These are phyloP conservation scores for Menura novaehollandiae DNA, from an alignment of 2,113 vertebrate genomes.

Conservation along the genomic window DNA sequence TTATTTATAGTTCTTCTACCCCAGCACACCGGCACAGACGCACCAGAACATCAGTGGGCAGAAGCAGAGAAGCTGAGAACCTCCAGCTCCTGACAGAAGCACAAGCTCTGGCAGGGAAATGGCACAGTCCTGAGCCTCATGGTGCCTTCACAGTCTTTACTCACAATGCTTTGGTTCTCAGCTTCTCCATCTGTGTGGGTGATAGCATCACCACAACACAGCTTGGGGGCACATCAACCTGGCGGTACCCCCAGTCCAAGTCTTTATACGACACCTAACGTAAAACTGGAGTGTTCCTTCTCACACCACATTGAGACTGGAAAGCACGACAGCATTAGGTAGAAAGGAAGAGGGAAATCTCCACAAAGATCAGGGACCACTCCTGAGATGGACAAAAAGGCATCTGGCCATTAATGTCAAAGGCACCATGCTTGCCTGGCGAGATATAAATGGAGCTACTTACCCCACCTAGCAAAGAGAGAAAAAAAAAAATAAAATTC, in stretches of 20 bases:
- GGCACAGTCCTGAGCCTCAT: neutral
- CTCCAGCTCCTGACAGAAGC: neutral
- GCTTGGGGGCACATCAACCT: neutral
- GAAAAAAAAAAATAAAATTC: neutral
- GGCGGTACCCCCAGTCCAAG: neutral
- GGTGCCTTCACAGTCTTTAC: neutral
- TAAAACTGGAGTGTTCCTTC: neutral
- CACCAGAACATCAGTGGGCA: neutral
- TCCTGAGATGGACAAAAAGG: neutral
- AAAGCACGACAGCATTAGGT: neutral
- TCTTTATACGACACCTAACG: neutral
- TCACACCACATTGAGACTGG: rapidly evolving
- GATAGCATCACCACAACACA: neutral
- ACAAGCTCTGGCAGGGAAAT: neutral
- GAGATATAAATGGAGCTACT: neutral
- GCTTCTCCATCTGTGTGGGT: neutral
- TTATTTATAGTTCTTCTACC: neutral
- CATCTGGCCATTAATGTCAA: neutral
- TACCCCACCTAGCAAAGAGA: rapidly evolving
- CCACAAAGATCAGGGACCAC: neutral
- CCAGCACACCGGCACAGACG: neutral
- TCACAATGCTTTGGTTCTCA: neutral
- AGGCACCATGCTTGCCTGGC: neutral
- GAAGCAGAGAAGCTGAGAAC: neutral
- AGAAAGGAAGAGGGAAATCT: neutral